Base-by-base conservation (phyloP, 2,888 invertebrate genomes). In the Synergus gifuensis region DNA sequence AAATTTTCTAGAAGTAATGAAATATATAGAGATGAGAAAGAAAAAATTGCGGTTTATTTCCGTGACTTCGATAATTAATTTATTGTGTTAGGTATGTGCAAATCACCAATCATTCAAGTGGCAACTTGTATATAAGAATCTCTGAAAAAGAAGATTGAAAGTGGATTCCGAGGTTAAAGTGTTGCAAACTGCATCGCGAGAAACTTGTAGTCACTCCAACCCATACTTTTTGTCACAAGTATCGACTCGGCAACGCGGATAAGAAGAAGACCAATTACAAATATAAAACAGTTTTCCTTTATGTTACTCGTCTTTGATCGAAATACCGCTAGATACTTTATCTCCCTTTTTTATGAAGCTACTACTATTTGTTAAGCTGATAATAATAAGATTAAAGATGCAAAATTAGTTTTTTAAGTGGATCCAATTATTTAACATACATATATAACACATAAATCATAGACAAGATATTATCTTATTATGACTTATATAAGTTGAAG, bases 241-340 rank as follows among this genome's bases (percentile, higher is more conserved):
- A 87, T 86, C 83, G 84, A 69, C 83, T 85, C 84, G 84, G 82
- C 87, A 85, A 87, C 87, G 87, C 87, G 88, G 87, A 85, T 89
- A 90, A 90, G 88, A 90, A 90, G 87, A 87, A 86, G 87, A 89
- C 87, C 88, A 89, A 90, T 90, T 90, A 90, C 89, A 83, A 79
- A 82, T 87, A 84, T 85, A 86, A 87, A 88, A 88, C 85, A 83
- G 58, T 77, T 40, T 64, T 66, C 77, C 18, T 58, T 58, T 18
- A 58, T 18, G 58, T 58, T 18, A n/a, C 58, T 22, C 8, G 22
- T 58, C 18, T 58, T 18, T 18, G 18, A 18, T 58, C 18, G 58
- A 58, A 58, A 58, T 22, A 58, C 58, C 58, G 58, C 18, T 18
- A 58, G 58, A 16, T 18, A n/a, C 18, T 58, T 18, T n/a, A 9